Percentiles rank a stretch among this genome's conserved stretches.
Conservation (phyloP, 2,888 invertebrate genomes). For the Itoplectis maculator region DNA sequence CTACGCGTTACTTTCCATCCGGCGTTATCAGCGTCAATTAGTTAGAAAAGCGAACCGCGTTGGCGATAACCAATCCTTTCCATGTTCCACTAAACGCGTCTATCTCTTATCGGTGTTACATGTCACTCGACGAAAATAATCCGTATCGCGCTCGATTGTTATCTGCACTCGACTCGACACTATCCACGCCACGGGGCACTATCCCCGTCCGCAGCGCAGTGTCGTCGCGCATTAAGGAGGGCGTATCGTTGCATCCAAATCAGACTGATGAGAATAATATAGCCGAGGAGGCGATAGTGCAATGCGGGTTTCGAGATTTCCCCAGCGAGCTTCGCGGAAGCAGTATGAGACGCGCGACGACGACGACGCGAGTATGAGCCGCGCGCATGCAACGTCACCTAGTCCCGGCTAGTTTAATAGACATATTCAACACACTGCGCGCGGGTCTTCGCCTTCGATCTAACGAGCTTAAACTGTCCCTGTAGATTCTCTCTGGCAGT, state of each 20-base stretch:
- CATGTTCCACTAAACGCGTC: not conserved
- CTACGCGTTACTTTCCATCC: too few species aligned
- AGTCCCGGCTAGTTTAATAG: conserved; percentile 65
- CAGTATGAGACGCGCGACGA: not conserved
- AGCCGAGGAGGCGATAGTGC: not conserved
- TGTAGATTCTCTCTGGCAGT: conserved; percentile 63
- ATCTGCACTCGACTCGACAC: conserved; percentile 6
- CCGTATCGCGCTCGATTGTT: conserved; percentile 7
- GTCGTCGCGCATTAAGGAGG: conserved; percentile 1
- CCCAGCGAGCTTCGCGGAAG: not conserved
- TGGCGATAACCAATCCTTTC: not conserved
- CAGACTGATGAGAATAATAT: too few species aligned
- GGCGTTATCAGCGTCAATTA: too few species aligned
- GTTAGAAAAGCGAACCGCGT: not conserved
- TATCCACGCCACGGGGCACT: too few species aligned
- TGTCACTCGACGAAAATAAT: not conserved
- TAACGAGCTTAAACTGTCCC: conserved; percentile 74
- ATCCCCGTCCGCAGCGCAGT: not conserved
- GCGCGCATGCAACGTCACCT: conserved; percentile 2
- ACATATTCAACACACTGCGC: conserved; percentile 65
- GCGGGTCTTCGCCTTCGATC: conserved; percentile 69
- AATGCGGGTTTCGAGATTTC: not conserved
- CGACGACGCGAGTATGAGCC: not conserved
- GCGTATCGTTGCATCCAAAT: too few species aligned
- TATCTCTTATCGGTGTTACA: conserved; percentile 14